A percentile compares a stretch with the other conserved stretches of the same genome.
phyloP scores from a whole-genome alignment of 1,140 invertebrate species.

The Tetramorium parvispinum region DNA sequence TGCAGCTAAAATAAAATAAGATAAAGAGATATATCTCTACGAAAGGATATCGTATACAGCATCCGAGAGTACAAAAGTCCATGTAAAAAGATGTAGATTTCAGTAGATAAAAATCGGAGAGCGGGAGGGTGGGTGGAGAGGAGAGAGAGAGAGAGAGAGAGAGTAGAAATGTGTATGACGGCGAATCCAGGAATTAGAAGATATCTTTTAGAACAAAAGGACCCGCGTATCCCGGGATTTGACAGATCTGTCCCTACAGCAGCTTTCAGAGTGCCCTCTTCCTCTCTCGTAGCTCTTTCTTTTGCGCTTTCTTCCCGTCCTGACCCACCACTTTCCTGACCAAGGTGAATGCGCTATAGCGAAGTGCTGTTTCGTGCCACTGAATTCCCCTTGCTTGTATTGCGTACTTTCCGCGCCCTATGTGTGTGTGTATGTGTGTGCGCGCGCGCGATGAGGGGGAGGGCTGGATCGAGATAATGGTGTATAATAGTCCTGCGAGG shows the following conservation, averaged over 20 bases:
- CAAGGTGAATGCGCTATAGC: conserved; percentile 36
- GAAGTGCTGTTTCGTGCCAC: conserved; percentile 43
- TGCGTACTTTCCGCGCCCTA: conserved; percentile 3
- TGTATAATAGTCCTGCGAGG: conserved; percentile 60
- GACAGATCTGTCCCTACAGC: conserved; percentile 33
- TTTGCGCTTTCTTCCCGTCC: neutral
- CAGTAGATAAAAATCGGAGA: neutral
- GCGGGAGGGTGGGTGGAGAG: too few species aligned
- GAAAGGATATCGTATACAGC: neutral
- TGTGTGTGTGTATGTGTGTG: neutral
- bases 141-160: too few species aligned
- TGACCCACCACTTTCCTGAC: conserved; percentile 1
- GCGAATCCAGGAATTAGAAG: conserved; percentile 9
- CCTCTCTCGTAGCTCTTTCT: conserved; percentile 2
- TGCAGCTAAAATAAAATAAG: neutral
- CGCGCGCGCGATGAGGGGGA: neutral
- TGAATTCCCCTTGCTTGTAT: conserved; percentile 34
- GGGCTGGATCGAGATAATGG: conserved; percentile 61
- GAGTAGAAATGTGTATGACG: neutral
- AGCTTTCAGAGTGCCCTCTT: conserved; percentile 35
- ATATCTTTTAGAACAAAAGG: neutral
- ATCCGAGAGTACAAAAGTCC: neutral
- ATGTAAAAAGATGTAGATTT: conserved; percentile 7
- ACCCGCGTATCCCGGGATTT: conserved; percentile 17
- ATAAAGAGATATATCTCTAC: neutral